Conservation (phyloP, 2,113 vertebrate genomes). For the Amphilophus citrinellus region DNA sequence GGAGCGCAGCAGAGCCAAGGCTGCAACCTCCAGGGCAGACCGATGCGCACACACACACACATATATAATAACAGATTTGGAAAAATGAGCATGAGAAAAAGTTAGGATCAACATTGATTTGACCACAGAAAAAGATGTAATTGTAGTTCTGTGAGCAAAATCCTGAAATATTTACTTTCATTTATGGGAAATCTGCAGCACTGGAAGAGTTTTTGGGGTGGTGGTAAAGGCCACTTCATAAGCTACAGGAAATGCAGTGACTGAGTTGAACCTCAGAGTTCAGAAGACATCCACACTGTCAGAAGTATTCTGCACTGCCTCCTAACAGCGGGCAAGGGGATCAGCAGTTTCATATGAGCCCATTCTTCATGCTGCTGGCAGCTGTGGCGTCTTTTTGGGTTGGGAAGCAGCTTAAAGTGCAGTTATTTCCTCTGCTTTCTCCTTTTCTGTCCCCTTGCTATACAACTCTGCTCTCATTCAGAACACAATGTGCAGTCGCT, state of each 20-base stretch:
- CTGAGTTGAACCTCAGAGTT: background rate
- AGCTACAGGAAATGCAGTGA: background rate
- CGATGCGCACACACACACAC: background rate
- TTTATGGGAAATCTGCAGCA: conserved; percentile 26
- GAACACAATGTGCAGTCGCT: background rate
- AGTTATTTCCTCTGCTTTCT: conserved; percentile 37
- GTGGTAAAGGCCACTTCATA: background rate
- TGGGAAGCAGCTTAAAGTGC: conserved; percentile 18
- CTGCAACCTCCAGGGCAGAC: conserved; percentile 59
- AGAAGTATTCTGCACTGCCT: conserved; percentile 15
- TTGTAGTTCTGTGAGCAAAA: conserved; percentile 13
- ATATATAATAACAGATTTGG: conserved; percentile 35
- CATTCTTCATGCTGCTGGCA: conserved; percentile 35
- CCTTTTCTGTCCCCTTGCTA: background rate
- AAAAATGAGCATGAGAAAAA: conserved; percentile 35
- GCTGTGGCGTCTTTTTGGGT: conserved; percentile 9
- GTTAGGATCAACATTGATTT: conserved; percentile 25
- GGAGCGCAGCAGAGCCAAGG: conserved; percentile 60
- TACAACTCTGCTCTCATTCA: background rate
- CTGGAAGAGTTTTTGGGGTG: background rate
- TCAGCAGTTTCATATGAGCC: conserved; percentile 35
- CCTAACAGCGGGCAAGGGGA: background rate
- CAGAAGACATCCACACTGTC: conserved; percentile 12
- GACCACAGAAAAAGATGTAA: conserved; percentile 41
- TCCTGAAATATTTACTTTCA: conserved; percentile 15